Conservation (phyloP, 2,888 invertebrate genomes). For the Octonoba sinensis region DNA sequence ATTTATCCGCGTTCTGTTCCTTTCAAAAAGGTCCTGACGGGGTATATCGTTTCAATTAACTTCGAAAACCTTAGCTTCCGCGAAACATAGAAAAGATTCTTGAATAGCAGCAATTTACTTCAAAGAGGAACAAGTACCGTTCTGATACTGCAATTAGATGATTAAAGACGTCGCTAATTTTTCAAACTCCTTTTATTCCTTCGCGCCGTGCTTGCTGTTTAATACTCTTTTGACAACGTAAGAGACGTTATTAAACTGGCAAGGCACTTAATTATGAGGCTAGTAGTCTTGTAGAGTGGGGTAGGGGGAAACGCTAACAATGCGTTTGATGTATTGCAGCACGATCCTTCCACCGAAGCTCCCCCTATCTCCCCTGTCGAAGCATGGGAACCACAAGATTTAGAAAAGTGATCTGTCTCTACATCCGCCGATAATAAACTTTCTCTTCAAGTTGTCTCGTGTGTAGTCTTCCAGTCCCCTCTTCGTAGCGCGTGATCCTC, state of each 20-base stretch:
- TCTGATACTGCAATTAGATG: conserved; percentile 56
- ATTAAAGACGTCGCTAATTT: conserved; percentile 59
- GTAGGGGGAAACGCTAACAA: conserved; percentile 24
- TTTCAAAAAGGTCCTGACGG: conserved; percentile 1
- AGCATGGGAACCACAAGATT: conserved; percentile 45
- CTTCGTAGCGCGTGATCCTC: not conserved
- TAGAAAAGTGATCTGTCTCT: conserved; percentile 41
- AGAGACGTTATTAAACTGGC: conserved; percentile 56
- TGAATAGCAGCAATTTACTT: conserved; percentile 38
- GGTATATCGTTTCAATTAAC: conserved; percentile 42
- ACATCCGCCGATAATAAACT: conserved; percentile 46
- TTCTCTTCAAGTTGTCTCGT: conserved; percentile 32
- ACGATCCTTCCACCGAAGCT: conserved; percentile 4
- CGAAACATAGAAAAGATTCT: conserved; percentile 4
- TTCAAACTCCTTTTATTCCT: conserved; percentile 41
- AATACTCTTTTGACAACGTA: conserved; percentile 53
- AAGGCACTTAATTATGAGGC: conserved; percentile 51
- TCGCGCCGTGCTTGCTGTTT: conserved; percentile 40
- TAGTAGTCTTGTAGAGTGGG: conserved; percentile 12
- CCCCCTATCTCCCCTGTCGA: conserved; percentile 17
- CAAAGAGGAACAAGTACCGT: conserved; percentile 27
- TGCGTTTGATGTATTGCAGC: conserved; percentile 54
- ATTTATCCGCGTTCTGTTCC: conserved; percentile 20
- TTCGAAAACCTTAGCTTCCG: conserved; percentile 14
- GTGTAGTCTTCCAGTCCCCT: not conserved